Conservation (phyloP, 1,140 invertebrate genomes). For the Monomorium pharaonis region DNA sequence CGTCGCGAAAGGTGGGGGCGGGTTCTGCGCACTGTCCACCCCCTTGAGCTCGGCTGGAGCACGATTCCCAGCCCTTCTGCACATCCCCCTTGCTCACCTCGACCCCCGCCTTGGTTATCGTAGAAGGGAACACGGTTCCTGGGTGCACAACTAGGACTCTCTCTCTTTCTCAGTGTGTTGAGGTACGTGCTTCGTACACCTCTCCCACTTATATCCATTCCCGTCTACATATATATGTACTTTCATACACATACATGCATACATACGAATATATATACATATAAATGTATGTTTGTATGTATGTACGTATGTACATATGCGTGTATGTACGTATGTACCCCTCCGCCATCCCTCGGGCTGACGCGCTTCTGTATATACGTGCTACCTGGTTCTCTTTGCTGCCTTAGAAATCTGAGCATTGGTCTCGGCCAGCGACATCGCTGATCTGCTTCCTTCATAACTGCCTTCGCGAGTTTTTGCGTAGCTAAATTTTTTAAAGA, state of each 20-base stretch:
- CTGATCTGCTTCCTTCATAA: slow-evolving; percentile 19
- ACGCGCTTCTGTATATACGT: slow-evolving; percentile 54
- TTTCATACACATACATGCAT: not conserved
- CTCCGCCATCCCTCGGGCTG: not conserved
- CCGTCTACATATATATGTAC: slow-evolving; percentile 16
- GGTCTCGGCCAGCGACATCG: slow-evolving; percentile 60
- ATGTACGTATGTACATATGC: slow-evolving; percentile 11
- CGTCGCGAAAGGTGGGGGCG: slow-evolving; percentile 83
- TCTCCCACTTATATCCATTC: slow-evolving; percentile 59
- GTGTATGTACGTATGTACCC: not conserved
- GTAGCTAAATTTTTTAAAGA: slow-evolving; percentile 23
- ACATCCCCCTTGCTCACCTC: slow-evolving; percentile 69
- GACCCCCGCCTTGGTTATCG: slow-evolving; percentile 49
- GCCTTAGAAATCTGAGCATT: slow-evolving; percentile 53
- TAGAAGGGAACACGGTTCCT: slow-evolving; percentile 71
- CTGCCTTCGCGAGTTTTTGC: slow-evolving; percentile 34
- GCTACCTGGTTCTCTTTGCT: slow-evolving; percentile 65
- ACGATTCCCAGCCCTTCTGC: slow-evolving; percentile 78
- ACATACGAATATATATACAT: not conserved
- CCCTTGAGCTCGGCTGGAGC: slow-evolving; percentile 77
- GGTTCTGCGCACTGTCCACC: slow-evolving; percentile 85
- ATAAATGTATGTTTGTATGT: not conserved
- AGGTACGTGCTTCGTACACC: slow-evolving; percentile 64
- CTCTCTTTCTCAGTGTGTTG: slow-evolving; percentile 64
- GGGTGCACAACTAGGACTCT: slow-evolving; percentile 73